Evolutionary conservation across 2,888 invertebrate genomes (phyloP), one percentile per base, ranked within the genome.

Genomic region (Rotaria sp.): DNA sequence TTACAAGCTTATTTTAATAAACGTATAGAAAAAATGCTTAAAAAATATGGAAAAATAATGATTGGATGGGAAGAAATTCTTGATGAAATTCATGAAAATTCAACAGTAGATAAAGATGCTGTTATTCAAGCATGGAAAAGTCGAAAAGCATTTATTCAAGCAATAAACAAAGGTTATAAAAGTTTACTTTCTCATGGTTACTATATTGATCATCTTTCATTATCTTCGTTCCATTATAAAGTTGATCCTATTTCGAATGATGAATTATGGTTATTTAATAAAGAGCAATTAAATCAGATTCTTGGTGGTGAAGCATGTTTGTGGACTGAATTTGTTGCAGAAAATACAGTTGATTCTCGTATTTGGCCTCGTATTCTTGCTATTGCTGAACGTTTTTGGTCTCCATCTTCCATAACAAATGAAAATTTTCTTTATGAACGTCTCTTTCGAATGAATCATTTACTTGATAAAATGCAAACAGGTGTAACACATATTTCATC

Each of bases 241-340:
- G 4, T 45, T 15, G 45, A 80, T 45, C 80, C 80, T 13, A 80
- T n/a, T 80, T 4, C 5, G 3, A 4, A 80, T 26, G n/a, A 45
- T n/a, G 45, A 41, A 45, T 15, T n/a, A n/a, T 11, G n/a, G 26
- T n/a, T 24, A 15, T 21, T 80, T 11, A 41, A 91, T 4, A 89
- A 89, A n/a, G 89, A 89, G 7, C 93, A 94, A 89, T 93, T 94
- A 88, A 89, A 92, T 2, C 91, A 94, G 85, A 94, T 97, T 48
- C 91, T 95, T 24, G 96, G 97, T 0, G 96, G 96, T 0, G 96
- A 96, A 90, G 95, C 95, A 0, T 95, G 96, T 89, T 94, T 97
- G 94, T 96, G 96, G 96, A 94, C 94, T 4, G 87, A 87, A 48
- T 87, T 67, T 57, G 85, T 67, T 41, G 26, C 45, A 11, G 13